Conservation (phyloP, 2,797 vertebrate species). For the Hippopotamyrus pictus region DNA sequence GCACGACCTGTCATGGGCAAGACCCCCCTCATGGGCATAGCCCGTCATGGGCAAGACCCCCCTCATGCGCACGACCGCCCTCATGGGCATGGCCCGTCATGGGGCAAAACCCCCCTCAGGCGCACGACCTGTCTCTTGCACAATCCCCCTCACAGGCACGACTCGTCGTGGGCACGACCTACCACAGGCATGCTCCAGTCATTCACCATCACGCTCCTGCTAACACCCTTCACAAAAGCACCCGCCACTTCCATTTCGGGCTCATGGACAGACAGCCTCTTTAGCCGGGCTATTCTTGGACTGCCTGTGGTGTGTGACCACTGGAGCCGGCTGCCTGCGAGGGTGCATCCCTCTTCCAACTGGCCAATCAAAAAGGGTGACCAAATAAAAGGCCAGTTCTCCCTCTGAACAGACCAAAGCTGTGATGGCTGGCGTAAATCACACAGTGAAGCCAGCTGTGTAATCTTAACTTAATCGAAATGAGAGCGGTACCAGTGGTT, state of each 20-base stretch:
- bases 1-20: neutral
- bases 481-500: neutral
- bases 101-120: neutral
- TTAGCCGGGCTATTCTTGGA: neutral
- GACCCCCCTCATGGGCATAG: too few relatives aligned
- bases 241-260: neutral
- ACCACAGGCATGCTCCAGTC: neutral
- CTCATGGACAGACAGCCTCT: neutral
- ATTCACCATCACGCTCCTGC: neutral
- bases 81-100: neutral
- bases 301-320: neutral
- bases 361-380: neutral
- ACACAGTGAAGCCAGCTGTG: neutral
- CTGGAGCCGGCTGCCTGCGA: neutral
- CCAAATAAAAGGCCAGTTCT: neutral
- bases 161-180: neutral
- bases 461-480: neutral
- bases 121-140: neutral
- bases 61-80: neutral
- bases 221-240: neutral
- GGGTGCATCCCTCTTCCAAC: neutral
- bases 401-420: neutral
- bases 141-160: too few relatives aligned
- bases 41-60: neutral
- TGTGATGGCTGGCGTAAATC: neutral